Conservation (phyloP, 2,797 vertebrate genomes). For the Acanthiza pusilla region DNA sequence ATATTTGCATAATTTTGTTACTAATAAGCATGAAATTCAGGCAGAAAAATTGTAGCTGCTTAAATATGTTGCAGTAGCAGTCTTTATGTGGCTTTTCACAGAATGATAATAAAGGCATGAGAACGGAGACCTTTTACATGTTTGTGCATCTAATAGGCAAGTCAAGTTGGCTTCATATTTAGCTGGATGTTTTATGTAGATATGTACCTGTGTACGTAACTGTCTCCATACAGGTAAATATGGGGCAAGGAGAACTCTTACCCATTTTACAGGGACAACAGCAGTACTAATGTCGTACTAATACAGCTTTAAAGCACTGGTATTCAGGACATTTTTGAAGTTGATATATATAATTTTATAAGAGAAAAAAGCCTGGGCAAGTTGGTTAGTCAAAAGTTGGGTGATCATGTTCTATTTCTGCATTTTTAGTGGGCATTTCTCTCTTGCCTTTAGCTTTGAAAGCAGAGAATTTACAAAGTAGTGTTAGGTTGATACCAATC, state of each 20-base stretch:
- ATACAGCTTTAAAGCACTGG: neutral
- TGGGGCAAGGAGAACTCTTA: neutral
- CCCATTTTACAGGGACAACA: neutral
- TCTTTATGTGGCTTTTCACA: neutral
- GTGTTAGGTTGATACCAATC: accelerated
- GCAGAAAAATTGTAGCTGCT: neutral
- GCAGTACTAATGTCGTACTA: neutral
- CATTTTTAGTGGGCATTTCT: neutral
- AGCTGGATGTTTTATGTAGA: neutral
- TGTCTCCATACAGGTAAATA: accelerated
- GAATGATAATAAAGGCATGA: neutral
- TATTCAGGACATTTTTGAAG: neutral
- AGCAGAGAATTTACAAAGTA: neutral
- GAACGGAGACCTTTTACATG: neutral
- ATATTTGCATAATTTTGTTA: neutral
- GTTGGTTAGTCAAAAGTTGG: neutral
- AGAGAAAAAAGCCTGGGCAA: neutral
- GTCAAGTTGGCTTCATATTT: neutral
- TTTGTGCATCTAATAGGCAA: neutral
- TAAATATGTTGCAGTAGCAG: neutral
- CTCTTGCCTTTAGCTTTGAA: neutral
- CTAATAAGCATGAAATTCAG: neutral
- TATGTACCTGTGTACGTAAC: accelerated
- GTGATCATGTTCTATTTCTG: neutral
- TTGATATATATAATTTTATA: neutral